Conservation (phyloP, 2,888 invertebrate genomes). For the Autographa pulchrina region DNA sequence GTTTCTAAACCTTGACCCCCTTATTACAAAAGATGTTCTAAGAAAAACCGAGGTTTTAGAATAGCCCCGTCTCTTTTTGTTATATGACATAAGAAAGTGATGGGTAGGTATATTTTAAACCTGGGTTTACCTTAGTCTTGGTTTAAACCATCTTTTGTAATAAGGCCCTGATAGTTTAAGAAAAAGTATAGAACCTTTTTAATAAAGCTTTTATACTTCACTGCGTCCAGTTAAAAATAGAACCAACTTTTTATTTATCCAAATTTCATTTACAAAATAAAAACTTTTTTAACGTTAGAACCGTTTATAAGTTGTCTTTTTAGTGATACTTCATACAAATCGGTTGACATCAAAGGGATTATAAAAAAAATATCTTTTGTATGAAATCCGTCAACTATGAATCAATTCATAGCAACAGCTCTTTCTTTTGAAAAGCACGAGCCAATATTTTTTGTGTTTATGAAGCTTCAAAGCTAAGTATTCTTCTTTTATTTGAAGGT, state of each 20-base stretch:
- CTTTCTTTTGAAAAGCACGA: conserved; percentile 36
- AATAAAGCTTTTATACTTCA: conserved; percentile 25
- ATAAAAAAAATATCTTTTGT: conserved; percentile 51
- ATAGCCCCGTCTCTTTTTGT: no score
- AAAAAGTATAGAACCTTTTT: background rate
- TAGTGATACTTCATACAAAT: conserved; percentile 20
- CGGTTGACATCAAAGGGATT: conserved; percentile 32
- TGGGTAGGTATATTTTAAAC: no score
- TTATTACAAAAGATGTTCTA: no score
- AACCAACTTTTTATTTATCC: background rate
- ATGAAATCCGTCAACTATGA: conserved; percentile 48
- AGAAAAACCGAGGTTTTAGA: no score
- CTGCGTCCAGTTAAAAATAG: conserved; percentile 12
- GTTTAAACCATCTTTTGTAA: no score
- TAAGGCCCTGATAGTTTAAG: background rate
- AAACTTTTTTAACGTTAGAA: conserved; percentile 5
- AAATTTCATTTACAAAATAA: background rate
- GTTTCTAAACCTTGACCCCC: no score
- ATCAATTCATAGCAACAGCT: conserved; percentile 29
- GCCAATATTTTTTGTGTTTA: background rate
- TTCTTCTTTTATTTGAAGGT: background rate
- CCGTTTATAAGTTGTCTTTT: conserved; percentile 1
- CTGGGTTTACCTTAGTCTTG: no score
- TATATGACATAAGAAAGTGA: no score
- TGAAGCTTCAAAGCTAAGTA: background rate